A percentile compares a stretch with the other conserved stretches of the same genome.
Evolutionary conservation across 92 coral and sea anemone genomes (phyloP).

Genomic region (Zoanthus gigantus): DNA sequence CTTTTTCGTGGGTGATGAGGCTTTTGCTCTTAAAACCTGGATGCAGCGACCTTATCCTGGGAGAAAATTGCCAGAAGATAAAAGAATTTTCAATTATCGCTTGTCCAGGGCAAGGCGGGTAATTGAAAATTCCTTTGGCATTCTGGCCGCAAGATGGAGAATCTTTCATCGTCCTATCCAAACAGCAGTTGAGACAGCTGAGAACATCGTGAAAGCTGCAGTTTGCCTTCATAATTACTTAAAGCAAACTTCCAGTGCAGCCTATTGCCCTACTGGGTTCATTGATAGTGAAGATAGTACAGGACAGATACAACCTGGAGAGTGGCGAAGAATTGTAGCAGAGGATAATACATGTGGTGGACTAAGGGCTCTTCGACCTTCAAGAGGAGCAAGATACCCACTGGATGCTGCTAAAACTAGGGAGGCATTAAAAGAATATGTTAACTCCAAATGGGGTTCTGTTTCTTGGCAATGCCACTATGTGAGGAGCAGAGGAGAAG

Average conservation of each 20-base stretch:
- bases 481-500: constrained; percentile 48
- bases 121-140: constrained; percentile 67
- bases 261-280: constrained; percentile 47
- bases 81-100: constrained; percentile 55
- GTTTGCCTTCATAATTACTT: constrained; percentile 56
- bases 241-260: constrained; percentile 28
- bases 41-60: constrained; percentile 58
- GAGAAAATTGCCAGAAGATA: constrained; percentile 27
- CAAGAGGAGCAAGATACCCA: constrained; percentile 52
- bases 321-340: constrained; percentile 54
- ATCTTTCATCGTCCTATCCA: constrained; percentile 48
- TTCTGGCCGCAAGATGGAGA: constrained; percentile 55
- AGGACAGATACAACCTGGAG: constrained; percentile 56
- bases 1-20: constrained; percentile 64
- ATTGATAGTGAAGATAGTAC: constrained; percentile 56
- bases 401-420: constrained; percentile 2
- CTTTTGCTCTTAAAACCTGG: constrained; percentile 61
- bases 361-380: constrained; percentile 20
- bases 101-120: constrained; percentile 53
- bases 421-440: constrained; percentile 36
- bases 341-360: constrained; percentile 40
- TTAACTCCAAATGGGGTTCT: constrained; percentile 49
- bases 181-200: constrained; percentile 33
- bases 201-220: constrained; percentile 42
- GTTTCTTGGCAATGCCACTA: constrained; percentile 65